Evolutionary conservation across 2,113 vertebrate species (phyloP).

Genomic region (Psittacus erithacus): DNA sequence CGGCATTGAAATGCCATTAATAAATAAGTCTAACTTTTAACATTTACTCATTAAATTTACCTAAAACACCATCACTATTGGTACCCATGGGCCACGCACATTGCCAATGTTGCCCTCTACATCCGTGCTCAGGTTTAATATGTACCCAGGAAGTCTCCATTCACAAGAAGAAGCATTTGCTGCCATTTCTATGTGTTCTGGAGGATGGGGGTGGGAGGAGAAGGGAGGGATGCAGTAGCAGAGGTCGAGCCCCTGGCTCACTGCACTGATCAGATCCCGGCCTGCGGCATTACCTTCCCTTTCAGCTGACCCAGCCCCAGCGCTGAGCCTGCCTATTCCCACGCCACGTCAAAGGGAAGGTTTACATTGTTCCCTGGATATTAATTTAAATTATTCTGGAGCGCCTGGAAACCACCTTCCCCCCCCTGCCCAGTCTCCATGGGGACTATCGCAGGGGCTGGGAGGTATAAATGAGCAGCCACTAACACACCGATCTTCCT

Average conservation of each 20-base stretch:
- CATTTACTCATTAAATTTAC: not conserved
- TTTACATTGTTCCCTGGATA: conserved; percentile 71
- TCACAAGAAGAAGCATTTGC: not conserved
- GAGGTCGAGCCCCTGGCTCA: conserved; percentile 27
- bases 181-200: not conserved
- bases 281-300: conserved; percentile 4
- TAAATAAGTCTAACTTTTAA: not conserved
- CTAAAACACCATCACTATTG: not conserved
- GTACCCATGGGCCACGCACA: accelerated
- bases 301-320: conserved; percentile 13
- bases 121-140: accelerated
- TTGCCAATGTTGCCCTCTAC: accelerated
- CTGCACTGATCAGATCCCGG: not conserved
- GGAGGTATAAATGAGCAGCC: not conserved
- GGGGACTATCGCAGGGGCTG: not conserved
- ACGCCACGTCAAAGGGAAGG: conserved; percentile 56
- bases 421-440: not conserved
- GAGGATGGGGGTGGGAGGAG: not conserved
- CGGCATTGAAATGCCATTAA: not conserved
- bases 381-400: conserved; percentile 74
- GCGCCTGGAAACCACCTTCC: conserved; percentile 39
- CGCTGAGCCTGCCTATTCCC: conserved; percentile 54
- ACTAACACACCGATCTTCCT: not conserved
- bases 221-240: conserved; percentile 13
- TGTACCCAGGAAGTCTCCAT: not conserved